Conservation (phyloP, 2,797 vertebrate species). For the Babyrousa celebensis region DNA sequence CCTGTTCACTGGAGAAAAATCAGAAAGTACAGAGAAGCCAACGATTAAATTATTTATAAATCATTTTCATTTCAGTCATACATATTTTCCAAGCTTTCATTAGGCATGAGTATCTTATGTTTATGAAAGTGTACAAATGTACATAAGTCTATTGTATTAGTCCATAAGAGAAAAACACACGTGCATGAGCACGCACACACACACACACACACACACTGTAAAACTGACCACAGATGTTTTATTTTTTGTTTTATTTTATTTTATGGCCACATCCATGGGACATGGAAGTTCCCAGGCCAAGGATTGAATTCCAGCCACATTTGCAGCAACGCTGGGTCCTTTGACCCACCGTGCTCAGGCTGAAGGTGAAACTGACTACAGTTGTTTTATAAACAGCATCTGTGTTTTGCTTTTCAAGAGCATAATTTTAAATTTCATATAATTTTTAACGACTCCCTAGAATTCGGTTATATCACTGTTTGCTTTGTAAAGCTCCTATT, state of each 20-base stretch:
- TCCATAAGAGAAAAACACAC: background rate
- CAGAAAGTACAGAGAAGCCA: background rate
- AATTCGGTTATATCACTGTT: background rate
- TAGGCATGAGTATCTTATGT: background rate
- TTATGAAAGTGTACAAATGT: background rate
- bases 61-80: background rate
- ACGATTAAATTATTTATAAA: background rate
- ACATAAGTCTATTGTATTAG: background rate
- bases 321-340: too few species aligned
- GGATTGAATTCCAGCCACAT: too few species aligned
- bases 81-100: background rate
- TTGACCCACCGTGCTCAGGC: too few species aligned
- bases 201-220: background rate
- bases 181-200: background rate
- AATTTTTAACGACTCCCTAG: slow-evolving; percentile 4
- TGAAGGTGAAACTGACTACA: background rate
- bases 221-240: slow-evolving; percentile 28
- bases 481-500: background rate
- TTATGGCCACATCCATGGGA: too few species aligned
- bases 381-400: background rate
- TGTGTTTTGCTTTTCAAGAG: slow-evolving; percentile 51
- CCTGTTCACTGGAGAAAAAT: slow-evolving; percentile 43
- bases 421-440: slow-evolving; percentile 36
- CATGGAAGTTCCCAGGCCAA: too few species aligned
- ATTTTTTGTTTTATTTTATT: too few species aligned